Evolutionary conservation across 1,140 invertebrate genomes (phyloP), one percentile per base, ranked within the genome.

Genomic region (Carposina sasakii): DNA sequence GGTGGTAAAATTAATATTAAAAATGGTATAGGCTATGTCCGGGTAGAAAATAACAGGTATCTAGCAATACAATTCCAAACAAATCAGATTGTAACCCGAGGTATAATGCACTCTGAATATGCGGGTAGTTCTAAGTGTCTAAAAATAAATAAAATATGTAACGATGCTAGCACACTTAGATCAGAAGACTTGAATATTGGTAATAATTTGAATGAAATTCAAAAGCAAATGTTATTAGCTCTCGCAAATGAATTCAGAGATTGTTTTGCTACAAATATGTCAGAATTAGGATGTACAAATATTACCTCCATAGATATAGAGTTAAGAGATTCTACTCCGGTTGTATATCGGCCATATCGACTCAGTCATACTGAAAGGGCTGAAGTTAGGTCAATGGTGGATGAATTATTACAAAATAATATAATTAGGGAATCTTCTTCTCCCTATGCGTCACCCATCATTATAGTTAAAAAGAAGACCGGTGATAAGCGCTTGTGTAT

Each of bases 401-500:
- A 58, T 6, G 52, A 48, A 2, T n/a, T 51, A 9, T 21, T 51
- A 10, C 30, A 22, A 31, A 34, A 24, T 34, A 26, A 30, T 20
- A 47, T 53, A 12, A 31, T 53, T 19, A 36, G 39, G 37, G 48
- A 51, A 42, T 48, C 43, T 17, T 24, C 50, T 0, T 65, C 57
- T 0, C 37, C 54, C 34, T 59, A 59, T 17, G 61, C 54, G 0
- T 55, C 51, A 1, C 52, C 52, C 4, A 49, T 62, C 1, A 48
- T 67, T 4, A 26, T 67, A 26, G 51, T 48, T 1, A 56, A 49
- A 19, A 64, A 64, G 33, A 63, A 60, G 21, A 51, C 51, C 23
- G 58, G 61, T 0, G 47, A 64, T 12, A 15, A 55, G 41, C 13
- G 60, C n/a, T 50, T 82, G 28, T 63, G 56, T 20, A 49, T 69